phyloP scores from a whole-genome alignment of 2,888 invertebrate species.

The Lycia hirtaria region DNA sequence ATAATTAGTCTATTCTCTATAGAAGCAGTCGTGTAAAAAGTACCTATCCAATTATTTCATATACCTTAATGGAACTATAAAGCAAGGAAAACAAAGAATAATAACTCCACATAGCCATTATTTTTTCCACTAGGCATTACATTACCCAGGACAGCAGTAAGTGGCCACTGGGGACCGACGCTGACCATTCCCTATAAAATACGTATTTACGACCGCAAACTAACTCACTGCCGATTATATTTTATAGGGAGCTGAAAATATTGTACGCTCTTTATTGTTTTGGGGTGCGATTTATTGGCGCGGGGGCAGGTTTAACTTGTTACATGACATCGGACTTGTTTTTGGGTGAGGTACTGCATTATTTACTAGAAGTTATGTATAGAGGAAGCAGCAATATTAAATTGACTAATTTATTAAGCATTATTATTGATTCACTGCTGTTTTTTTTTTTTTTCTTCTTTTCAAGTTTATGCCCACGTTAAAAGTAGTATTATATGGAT shows the following conservation, averaged over 20 bases:
- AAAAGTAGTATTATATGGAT: no score
- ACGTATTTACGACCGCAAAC: constrained; percentile 59
- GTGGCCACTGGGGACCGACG: constrained; percentile 58
- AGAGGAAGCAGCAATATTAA: no score
- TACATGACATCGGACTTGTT: constrained; percentile 7
- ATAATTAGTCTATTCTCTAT: no score
- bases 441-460: no score
- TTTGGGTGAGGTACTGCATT: neutral
- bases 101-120: constrained; percentile 20
- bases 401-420: no score
- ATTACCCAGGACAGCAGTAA: constrained; percentile 49
- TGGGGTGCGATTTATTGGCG: constrained; percentile 27
- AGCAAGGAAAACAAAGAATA: constrained; percentile 11
- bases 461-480: no score
- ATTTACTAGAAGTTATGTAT: no score
- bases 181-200: constrained; percentile 64
- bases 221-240: constrained; percentile 37
- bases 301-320: constrained; percentile 17
- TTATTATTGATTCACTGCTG: no score
- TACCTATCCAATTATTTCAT: neutral
- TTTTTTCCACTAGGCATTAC: constrained; percentile 37
- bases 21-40: neutral
- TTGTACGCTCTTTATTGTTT: constrained; percentile 32
- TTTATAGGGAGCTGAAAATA: constrained; percentile 34
- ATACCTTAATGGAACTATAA: neutral